These are phyloP conservation scores for Venustaconcha ellipsiformis DNA, from an alignment of 1,140 invertebrate genomes.

Conservation along the genomic window DNA sequence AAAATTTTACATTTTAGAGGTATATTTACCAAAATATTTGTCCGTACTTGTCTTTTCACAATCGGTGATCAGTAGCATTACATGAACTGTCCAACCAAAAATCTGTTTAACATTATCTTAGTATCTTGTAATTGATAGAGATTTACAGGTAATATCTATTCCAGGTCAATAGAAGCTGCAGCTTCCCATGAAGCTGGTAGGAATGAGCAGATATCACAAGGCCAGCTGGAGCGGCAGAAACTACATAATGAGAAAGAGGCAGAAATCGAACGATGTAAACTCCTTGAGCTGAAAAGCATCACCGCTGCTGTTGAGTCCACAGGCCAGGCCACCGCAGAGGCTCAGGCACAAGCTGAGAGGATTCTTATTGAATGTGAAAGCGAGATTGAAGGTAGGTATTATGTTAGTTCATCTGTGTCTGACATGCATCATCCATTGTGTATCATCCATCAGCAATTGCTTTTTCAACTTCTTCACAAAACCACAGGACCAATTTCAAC, in stretches of 20 bases:
- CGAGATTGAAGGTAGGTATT: slow-evolving; percentile 54
- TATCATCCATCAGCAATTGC: too few relatives aligned
- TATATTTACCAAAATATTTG: too few relatives aligned
- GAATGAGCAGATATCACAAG: slow-evolving; percentile 57
- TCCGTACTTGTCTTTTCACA: too few relatives aligned
- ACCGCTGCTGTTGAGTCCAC: slow-evolving; percentile 58
- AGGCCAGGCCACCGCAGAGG: slow-evolving; percentile 65
- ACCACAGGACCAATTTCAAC: too few relatives aligned
- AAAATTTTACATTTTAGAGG: too few relatives aligned
- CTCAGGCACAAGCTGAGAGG: slow-evolving; percentile 59
- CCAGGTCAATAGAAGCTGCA: slow-evolving; percentile 57
- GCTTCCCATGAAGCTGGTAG: slow-evolving; percentile 58
- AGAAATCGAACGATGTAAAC: slow-evolving; percentile 51
- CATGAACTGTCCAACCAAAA: too few relatives aligned
- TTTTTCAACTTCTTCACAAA: too few relatives aligned
- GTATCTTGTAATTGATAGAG: too few relatives aligned
- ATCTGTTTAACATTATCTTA: too few relatives aligned
- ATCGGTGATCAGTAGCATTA: too few relatives aligned
- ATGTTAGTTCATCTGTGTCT: background rate
- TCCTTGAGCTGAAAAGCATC: slow-evolving; percentile 53
- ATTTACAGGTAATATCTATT: background rate
- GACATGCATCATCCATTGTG: too few relatives aligned
- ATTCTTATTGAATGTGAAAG: slow-evolving; percentile 61
- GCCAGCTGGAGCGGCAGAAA: slow-evolving; percentile 62
- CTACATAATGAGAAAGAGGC: slow-evolving; percentile 56